Evolutionary conservation across 2,888 invertebrate species (phyloP), one percentile per base, ranked within the genome.

Genomic region (Sepioteuthis lessoniana): DNA sequence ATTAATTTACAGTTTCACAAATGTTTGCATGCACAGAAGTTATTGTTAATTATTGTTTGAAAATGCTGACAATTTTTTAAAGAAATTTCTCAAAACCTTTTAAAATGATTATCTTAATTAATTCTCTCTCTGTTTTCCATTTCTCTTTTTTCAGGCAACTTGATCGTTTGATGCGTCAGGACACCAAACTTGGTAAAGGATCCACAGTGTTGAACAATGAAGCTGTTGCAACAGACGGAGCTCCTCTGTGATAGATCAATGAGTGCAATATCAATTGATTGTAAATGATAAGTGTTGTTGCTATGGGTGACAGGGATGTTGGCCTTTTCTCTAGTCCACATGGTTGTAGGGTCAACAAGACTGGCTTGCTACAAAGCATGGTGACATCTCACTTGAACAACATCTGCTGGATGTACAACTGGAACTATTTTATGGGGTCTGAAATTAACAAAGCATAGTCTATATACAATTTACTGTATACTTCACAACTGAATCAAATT

Each of bases 141-240:
- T 38, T 42, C 38, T 28, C 28, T 46, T 92, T 42, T 60, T 93
- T 31, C 3, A 93, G 93, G 50, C 93, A 93, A 93, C 31, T 93
- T 31, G 93, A 93, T 50, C 50, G 60, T 93, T 60, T 93, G 50
- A 47, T 93, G 37, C 50, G 60, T 38, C 93, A 93, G 50, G 93
- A 93, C 31, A 38, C 93, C 19, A 93, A 93, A 93, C 19, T 35
- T 31, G n/a, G 19, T n/a, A 92, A 92, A 42, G 92, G 92, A 47
- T 92, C 92, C 38, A n/a, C 92, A n/a, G n/a, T 47, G 21, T 42
- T 38, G 47, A 47, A 47, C 47, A 47, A 42, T 92, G 47, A 92
- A n/a, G 92, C 42, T 92, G 92, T 92, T 47, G 47, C 47, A 19
- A 92, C 92, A 92, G 47, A 38, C 92, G 46, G 47, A 47, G 92